Evolutionary conservation across 2,888 invertebrate genomes (phyloP).

Genomic region (Melikaiella ostensackeni): DNA sequence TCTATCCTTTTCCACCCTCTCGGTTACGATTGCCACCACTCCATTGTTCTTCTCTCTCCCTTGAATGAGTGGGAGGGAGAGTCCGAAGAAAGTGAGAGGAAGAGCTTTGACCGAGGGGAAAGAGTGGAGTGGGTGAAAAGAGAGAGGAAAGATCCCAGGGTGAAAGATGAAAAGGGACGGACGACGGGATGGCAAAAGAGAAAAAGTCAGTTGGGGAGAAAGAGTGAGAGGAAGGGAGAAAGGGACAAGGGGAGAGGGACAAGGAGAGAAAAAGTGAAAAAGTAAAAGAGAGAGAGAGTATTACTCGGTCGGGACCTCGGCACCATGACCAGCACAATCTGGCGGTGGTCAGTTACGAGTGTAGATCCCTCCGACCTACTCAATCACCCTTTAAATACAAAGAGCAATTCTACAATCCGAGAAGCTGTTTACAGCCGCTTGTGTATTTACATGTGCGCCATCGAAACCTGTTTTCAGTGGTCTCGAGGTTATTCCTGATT

Average conservation of each 20-base stretch:
- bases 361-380: slow-evolving; percentile 51
- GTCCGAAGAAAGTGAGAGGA: slow-evolving; percentile 32
- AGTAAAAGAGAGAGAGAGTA: slow-evolving; percentile 50
- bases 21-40: background rate
- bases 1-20: slow-evolving; percentile 47
- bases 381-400: slow-evolving; percentile 40
- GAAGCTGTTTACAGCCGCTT: slow-evolving; percentile 42
- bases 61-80: background rate
- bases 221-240: slow-evolving; percentile 42
- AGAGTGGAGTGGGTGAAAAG: slow-evolving; percentile 34
- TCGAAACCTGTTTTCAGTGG: slow-evolving; percentile 44
- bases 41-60: slow-evolving; percentile 35
- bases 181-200: slow-evolving; percentile 40
- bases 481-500: slow-evolving; percentile 20
- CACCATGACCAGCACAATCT: slow-evolving; percentile 74
- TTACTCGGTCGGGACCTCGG: slow-evolving; percentile 47
- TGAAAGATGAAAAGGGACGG: slow-evolving; percentile 38
- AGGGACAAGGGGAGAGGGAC: slow-evolving; percentile 9
- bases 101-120: slow-evolving; percentile 15
- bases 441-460: slow-evolving; percentile 40
- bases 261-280: background rate
- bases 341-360: slow-evolving; percentile 72
- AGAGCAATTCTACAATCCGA: background rate
- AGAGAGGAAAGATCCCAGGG: slow-evolving; percentile 13
- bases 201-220: slow-evolving; percentile 42